Evolutionary conservation across 2,113 vertebrate genomes (phyloP).

Genomic region (Myodes glareolus): DNA sequence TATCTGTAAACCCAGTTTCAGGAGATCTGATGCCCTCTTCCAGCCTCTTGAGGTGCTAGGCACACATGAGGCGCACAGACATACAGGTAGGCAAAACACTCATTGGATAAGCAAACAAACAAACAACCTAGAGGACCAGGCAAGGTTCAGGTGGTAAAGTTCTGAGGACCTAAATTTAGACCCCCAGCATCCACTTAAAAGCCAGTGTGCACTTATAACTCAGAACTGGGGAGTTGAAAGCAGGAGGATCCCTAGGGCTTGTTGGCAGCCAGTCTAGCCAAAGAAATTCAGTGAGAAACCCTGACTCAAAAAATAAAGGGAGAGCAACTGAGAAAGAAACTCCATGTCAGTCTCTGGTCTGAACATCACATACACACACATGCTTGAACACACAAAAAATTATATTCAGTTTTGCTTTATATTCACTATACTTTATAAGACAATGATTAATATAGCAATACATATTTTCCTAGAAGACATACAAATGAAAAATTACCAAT

Average conservation of each 20-base stretch:
- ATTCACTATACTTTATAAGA: background rate
- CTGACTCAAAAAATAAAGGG: background rate
- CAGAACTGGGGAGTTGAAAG: background rate
- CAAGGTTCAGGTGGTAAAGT: background rate
- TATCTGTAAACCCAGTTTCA: background rate
- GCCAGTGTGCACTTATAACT: background rate
- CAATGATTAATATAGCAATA: background rate
- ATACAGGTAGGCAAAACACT: background rate
- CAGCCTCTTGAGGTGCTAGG: background rate
- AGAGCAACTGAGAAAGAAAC: background rate
- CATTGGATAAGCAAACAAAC: background rate
- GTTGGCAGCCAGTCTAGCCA: background rate
- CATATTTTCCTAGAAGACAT: constrained; percentile 21
- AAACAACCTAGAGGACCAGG: background rate
- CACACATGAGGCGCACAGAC: background rate
- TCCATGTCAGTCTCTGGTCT: too few relatives aligned
- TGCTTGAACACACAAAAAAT: background rate
- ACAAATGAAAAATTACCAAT: constrained; percentile 29
- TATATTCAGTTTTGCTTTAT: constrained; percentile 32
- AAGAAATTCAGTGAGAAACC: background rate
- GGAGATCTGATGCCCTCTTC: background rate
- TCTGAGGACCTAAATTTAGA: background rate
- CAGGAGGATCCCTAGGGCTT: background rate
- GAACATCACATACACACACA: background rate
- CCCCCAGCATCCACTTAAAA: background rate